Conservation (phyloP, 1,140 invertebrate species). For the Chrysopa pallens region DNA sequence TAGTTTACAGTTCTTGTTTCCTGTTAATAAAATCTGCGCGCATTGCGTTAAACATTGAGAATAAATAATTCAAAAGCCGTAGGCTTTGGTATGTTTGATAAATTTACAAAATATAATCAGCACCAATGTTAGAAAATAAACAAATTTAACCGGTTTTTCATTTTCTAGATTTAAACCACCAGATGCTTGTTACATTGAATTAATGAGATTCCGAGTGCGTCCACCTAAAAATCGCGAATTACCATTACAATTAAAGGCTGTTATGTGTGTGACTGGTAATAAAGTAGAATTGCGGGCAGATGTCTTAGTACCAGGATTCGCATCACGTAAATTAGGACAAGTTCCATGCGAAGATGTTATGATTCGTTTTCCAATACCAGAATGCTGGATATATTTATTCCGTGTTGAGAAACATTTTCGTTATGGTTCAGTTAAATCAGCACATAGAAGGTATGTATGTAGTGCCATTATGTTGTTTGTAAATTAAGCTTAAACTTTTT, state of each 20-base stretch:
- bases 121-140: too few relatives aligned
- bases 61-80: too few relatives aligned
- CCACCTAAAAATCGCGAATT: conserved; percentile 93
- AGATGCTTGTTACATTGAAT: conserved; percentile 94
- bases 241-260: conserved; percentile 83
- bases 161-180: conserved; percentile 81
- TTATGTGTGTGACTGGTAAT: conserved; percentile 68
- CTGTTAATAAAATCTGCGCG: too few relatives aligned
- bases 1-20: conserved; percentile 12
- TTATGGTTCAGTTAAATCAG: conserved; percentile 97
- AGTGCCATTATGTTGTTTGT: neutral
- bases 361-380: conserved; percentile 92
- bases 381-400: conserved; percentile 98
- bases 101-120: too few relatives aligned
- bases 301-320: conserved; percentile 89
- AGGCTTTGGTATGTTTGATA: too few relatives aligned
- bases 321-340: conserved; percentile 82
- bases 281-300: conserved; percentile 83
- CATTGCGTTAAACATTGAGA: too few relatives aligned
- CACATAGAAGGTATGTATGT: conserved; percentile 50
- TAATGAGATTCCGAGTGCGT: conserved; percentile 90
- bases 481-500: too few relatives aligned
- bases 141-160: neutral
- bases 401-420: conserved; percentile 96
- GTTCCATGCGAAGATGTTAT: conserved; percentile 96